Evolutionary conservation across 1,140 invertebrate genomes (phyloP).

Genomic region (Drosophila arawakana): DNA sequence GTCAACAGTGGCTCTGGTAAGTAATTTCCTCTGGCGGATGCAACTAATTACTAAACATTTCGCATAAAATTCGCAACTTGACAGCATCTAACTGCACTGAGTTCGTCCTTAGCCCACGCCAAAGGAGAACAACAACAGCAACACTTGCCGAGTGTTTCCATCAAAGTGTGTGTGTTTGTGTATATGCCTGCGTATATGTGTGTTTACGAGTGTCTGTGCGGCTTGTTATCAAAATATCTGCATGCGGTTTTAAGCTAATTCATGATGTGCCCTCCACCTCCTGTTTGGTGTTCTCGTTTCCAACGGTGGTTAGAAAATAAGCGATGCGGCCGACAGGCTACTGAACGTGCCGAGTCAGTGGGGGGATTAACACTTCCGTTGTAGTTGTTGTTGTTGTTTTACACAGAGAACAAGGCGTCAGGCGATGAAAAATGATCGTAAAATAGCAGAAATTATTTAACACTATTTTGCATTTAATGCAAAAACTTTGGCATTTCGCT

Average conservation of each 20-base stretch:
- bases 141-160: constrained; percentile 23
- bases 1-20: constrained; percentile 48
- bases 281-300: constrained; percentile 25
- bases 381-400: constrained; percentile 21
- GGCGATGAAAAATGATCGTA: constrained; percentile 67
- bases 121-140: constrained; percentile 44
- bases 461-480: constrained; percentile 81
- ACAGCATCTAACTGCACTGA: constrained; percentile 71
- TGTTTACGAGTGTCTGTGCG: constrained; percentile 23
- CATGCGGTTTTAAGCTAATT: constrained; percentile 78
- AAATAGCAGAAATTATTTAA: constrained; percentile 77
- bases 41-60: constrained; percentile 84
- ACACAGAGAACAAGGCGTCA: constrained; percentile 28
- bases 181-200: constrained; percentile 12
- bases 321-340: constrained; percentile 34
- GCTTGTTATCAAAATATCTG: constrained; percentile 79
- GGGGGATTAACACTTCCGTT: constrained; percentile 59
- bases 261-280: constrained; percentile 41
- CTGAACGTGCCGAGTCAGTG: not conserved
- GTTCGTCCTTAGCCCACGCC: constrained; percentile 37
- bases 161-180: constrained; percentile 7
- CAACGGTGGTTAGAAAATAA: constrained; percentile 61
- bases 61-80: constrained; percentile 81
- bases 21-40: constrained; percentile 81
- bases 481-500: constrained; percentile 63